Base-by-base conservation (phyloP, 2,113 vertebrate genomes). In the Nycticryphes semicollaris region DNA sequence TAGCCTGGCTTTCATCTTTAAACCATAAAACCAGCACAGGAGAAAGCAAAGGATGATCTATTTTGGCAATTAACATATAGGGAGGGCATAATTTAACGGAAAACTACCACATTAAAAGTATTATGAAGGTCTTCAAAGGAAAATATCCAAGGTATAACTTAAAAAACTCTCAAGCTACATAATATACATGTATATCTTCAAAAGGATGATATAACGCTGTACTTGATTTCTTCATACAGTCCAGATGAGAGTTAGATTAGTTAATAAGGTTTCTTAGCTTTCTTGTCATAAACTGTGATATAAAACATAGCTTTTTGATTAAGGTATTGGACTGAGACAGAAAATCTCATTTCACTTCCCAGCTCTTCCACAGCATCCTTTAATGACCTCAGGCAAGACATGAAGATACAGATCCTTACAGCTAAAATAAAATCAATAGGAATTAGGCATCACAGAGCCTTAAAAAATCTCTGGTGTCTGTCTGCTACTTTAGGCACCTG, bases 301-400 rank as follows among this genome's bases (percentile, higher is more conserved):
- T 33, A 93, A 91, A 96, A 60, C 94, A 95, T 20, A 59, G 67
- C 84, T 89, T 93, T 95, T 84, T 96, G 93, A 96, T 96, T 95
- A 96, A 96, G 66, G 57, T 75, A 82, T 64, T 84, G 69, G 48
- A 50, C 45, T 41, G 50, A 76, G 83, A 93, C 92, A 92, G 95
- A 93, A 97, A 96, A 97, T 96, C 89, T 97, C 86, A 95, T 91
- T 95, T 95, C 80, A 89, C 84, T 93, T 89, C 83, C 94, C 41
- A 96, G 80, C 80, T 84, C 86, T 84, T 89, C 86, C 88, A 66
- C 77, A 90, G 64, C 83, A 78, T 89, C 90, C 77, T 92, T 93
- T 80, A 90, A 81, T 63, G 28, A 91, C 92, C 96, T 91, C 77
- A 66, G 92, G 94, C 95, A 87, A 94, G 56, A 76, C 68, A 54